These are phyloP conservation scores for rat (Rattus norvegicus) DNA, from an alignment of 2,113 vertebrate genomes.

Conservation along the genomic window GRCr8 NC_086029.1:48761501-48762000, in stretches of 20 bases:
- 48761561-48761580: background rate
- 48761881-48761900: background rate
- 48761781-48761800: background rate
- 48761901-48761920: background rate
- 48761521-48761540: background rate
- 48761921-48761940: background rate
- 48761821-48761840: no score
- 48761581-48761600: background rate
- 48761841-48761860: no score
- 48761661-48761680: background rate
- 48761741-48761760: background rate
- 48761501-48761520: background rate
- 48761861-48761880: slow-evolving; percentile 52
- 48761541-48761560: background rate
- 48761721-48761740: background rate
- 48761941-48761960: background rate
- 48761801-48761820: background rate
- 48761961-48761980: background rate
- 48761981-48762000: background rate
- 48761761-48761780: background rate
- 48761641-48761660: background rate
- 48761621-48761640: background rate
- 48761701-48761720: background rate
- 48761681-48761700: background rate
- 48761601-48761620: background rate